Base-by-base conservation (phyloP, 2,797 vertebrate genomes). In the Phataginus tricuspis region DNA sequence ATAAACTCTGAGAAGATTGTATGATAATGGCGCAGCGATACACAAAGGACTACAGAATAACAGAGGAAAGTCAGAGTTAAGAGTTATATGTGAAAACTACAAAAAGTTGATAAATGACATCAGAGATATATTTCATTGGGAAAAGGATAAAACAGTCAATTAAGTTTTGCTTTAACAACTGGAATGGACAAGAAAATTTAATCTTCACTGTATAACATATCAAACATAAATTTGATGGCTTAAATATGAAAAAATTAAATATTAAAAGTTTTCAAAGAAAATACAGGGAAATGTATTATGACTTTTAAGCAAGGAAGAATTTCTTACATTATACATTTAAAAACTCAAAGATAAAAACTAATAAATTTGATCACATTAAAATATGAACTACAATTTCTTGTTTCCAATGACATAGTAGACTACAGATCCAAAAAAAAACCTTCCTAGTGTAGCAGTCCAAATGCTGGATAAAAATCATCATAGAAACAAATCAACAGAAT, bases 181-280 rank as follows among this genome's bases (percentile, higher is more conserved):
- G 15, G 23, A 5, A 9, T 64, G 4, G 49, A 64, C 25, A 74
- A 42, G 16, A 37, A 29, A 79, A 88, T 88, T 45, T 82, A 14
- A 82, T 51, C 61, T 77, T 69, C 84, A 92, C 27, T 5, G 16
- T 37, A 19, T 37, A 85, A 72, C 21, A 95, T 21, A 57, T 59
- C 49, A 95, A 86, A 86, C 13, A 79, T 21, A 68, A 75, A 75
- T 75, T 2, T 25, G 68, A 96, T 68, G 29, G 27, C 14, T 61
- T 53, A 55, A 80, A 79, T 72, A 74, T 71, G 39, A 42, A 68
- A 90, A 93, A 79, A 51, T 59, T 39, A 79, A 93, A 90, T 66
- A 78, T 87, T 57, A 21, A 66, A 95, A 61, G 8, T 86, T 85
- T 80, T 93, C 45, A 86, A 84, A 74, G 57, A 80, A 84, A 69